phyloP scores from a whole-genome alignment of 2,113 vertebrate species.

The Vulpes lagopus region DNA sequence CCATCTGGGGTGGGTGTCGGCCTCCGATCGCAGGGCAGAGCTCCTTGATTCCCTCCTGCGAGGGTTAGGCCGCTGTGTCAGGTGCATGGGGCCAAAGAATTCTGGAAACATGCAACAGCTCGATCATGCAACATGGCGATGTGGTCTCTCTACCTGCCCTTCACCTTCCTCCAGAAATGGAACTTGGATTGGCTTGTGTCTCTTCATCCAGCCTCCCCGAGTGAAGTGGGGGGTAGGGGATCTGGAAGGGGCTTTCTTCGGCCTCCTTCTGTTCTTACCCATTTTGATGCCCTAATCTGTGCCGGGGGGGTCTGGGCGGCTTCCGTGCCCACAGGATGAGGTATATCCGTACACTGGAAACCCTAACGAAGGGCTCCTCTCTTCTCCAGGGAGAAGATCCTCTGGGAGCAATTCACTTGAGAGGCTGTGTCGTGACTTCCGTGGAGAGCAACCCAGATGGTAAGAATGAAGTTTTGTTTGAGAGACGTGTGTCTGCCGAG shows the following conservation, averaged over 20 bases:
- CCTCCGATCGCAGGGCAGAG: neutral
- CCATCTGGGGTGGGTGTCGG: neutral
- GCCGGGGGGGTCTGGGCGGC: neutral
- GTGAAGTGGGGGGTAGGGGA: neutral
- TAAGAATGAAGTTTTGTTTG: conserved; percentile 82
- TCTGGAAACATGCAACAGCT: neutral
- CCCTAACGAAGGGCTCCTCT: neutral
- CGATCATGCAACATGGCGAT: neutral
- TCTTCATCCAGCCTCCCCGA: neutral
- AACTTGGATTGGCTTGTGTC: neutral
- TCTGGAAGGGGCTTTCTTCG: neutral
- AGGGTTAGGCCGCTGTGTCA: neutral
- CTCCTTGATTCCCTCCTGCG: neutral
- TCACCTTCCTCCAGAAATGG: neutral
- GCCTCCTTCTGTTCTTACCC: neutral
- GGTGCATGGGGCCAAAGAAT: neutral
- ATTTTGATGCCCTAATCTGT: neutral
- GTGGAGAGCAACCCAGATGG: conserved; percentile 94
- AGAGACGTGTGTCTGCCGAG: neutral
- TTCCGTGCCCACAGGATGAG: neutral
- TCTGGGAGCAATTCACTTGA: conserved; percentile 94
- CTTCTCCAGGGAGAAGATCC: conserved; percentile 89
- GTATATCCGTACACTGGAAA: neutral
- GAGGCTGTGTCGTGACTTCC: conserved; percentile 95
- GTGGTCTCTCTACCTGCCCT: neutral